Base-by-base conservation (phyloP, 2,888 invertebrate genomes). In the Cerastis leucographa region DNA sequence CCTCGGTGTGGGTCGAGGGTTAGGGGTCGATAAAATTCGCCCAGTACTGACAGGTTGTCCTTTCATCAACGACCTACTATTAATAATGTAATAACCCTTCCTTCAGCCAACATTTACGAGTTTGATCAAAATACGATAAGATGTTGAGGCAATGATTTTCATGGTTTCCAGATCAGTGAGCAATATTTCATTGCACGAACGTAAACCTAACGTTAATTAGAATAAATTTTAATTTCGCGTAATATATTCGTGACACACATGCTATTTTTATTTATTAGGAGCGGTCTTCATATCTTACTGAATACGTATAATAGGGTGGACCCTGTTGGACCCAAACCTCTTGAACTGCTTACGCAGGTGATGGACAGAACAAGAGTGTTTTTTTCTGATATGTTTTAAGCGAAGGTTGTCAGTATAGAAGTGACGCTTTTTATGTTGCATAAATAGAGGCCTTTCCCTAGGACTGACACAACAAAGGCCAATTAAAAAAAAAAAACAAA, bases 1-100 rank as follows among this genome's bases (percentile, higher is more conserved):
- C 71, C 64, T 61, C 79, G 44, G 14, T 17, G 62, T 35, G 56
- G 54, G 56, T 42, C 44, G 62, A 69, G 68, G 71, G 81, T 75
- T 56, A 69, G 61, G 62, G 54, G 61, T 69, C 81, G 19, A 80
- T 82, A 75, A 84, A 84, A 71, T 65, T 29, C 25, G 54, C 12
- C 65, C 67, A 54, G 14, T 19, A 80, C 51, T 65, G 64, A 64
- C 75, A 84, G 81, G 22, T 61, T 84, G 68, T 71, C 75, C 75
- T 71, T 66, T 73, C 80, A 78, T 75, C 85, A 82, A 68, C 61
- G 64, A 75, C 61, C 42, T 84, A 56, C 68, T 71, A 80, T 74
- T 74, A 82, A 71, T 74, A 71, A 62, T 44, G 35, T 25, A 78
- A 73, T 46, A 73, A 70, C 59, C 74, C 67, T 71, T n/a, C 44